Percentiles rank a stretch among this genome's conserved stretches.
phyloP scores from a whole-genome alignment of 2,113 vertebrate species.

The Herpetotheres cachinnans region DNA sequence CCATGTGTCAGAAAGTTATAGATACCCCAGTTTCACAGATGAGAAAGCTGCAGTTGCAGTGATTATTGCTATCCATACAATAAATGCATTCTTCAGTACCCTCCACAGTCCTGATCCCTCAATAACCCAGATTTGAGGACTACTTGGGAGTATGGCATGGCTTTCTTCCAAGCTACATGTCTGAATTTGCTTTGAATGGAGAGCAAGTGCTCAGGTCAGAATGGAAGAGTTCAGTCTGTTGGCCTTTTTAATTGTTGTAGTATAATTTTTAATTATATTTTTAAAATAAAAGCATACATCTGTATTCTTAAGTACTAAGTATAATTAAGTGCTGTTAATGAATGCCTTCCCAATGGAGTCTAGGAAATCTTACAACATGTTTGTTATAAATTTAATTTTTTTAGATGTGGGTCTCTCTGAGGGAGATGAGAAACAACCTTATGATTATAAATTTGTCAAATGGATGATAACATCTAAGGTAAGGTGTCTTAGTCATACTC shows the following conservation, averaged over 20 bases:
- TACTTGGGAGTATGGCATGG: neutral
- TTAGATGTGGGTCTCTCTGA: slow-evolving; percentile 87
- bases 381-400: slow-evolving; percentile 13
- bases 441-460: slow-evolving; percentile 94
- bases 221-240: neutral
- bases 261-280: neutral
- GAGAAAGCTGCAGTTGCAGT: neutral
- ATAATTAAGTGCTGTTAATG: neutral
- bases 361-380: neutral
- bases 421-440: slow-evolving; percentile 78
- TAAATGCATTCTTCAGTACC: neutral
- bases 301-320: neutral
- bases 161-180: neutral
- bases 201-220: neutral
- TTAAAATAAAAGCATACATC: neutral
- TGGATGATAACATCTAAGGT: slow-evolving; percentile 98
- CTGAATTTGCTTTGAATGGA: neutral
- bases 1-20: neutral
- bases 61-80: neutral
- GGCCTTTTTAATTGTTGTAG: neutral
- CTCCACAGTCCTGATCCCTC: neutral
- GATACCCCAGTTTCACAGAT: neutral
- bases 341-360: neutral
- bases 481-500: neutral
- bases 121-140: neutral